Evolutionary conservation across 1,140 invertebrate genomes (phyloP), one percentile per base, ranked within the genome.

Genomic region (Dryas iulia): DNA sequence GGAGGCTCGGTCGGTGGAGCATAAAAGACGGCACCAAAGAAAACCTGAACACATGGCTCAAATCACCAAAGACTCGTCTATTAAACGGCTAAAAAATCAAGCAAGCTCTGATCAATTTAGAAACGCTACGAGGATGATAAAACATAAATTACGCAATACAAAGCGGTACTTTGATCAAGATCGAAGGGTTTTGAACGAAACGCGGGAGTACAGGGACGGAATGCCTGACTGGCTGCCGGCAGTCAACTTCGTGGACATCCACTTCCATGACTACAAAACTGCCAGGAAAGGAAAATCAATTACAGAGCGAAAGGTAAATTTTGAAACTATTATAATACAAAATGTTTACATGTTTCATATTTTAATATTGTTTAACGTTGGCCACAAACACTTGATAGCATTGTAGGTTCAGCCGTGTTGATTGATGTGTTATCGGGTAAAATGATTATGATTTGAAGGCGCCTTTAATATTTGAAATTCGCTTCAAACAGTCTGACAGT

Each of bases 211-310:
- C 72, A 76, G 86, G 59, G 82, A 87, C 58, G 86, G 88, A 0
- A 88, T 86, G 85, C 86, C 88, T 0, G 66, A 47, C 26, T 91
- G 89, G 89, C 62, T 91, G 60, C 89, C 89, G n/a, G 77, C 86
- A 3, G 85, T 87, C 33, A 91, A 87, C 63, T 91, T 91, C 59
- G 85, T 89, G 18, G 84, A 84, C 24, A 89, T 91, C 11, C 85
- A 89, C 64, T 85, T 83, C 66, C 82, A 87, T 65, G 82, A 78
- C 35, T 84, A 83, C 62, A 84, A 69, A 56, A 73, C 74, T n/a
- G 64, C 76, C 30, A 64, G 77, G 24, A 82, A 79, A 70, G 61
- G 79, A 25, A 81, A 71, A 59, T 76, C 81, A 25, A 78, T 83
- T 35, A 76, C 81, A 47, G 86, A 87, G 76, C 76, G 72, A 77